A percentile compares a stretch with the other conserved stretches of the same genome.
phyloP scores from a whole-genome alignment of 2,888 invertebrate species.

The Drosophila nr. fundita region DNA sequence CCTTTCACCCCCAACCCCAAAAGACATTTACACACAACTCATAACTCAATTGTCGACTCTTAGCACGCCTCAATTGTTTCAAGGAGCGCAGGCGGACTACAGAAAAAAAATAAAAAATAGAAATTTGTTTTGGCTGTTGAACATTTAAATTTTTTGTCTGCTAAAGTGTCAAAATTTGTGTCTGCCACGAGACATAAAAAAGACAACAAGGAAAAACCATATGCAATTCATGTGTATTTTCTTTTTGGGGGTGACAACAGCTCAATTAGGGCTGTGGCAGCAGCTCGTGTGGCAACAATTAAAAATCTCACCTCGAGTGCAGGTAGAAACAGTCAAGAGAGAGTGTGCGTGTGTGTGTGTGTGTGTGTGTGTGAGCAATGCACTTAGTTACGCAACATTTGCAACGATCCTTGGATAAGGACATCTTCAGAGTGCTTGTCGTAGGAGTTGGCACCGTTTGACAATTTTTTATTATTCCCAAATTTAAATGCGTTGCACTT shows the following conservation, averaged over 20 bases:
- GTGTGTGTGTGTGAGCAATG: slow-evolving; percentile 16
- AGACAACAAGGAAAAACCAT: slow-evolving; percentile 19
- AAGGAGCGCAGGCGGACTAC: neutral
- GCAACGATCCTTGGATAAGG: slow-evolving; percentile 62
- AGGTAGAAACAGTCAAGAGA: slow-evolving; percentile 25
- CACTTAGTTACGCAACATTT: slow-evolving; percentile 81
- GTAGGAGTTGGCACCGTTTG: slow-evolving; percentile 61
- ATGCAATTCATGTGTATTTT: slow-evolving; percentile 38
- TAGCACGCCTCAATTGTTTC: slow-evolving; percentile 65
- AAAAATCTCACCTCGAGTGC: slow-evolving; percentile 63
- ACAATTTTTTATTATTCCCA: slow-evolving; percentile 65
- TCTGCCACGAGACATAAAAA: slow-evolving; percentile 35
- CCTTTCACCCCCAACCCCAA: slow-evolving; percentile 3
- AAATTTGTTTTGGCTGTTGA: slow-evolving; percentile 35
- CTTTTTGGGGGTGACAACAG: slow-evolving; percentile 48
- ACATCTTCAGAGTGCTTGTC: slow-evolving; percentile 8
- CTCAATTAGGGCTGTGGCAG: slow-evolving; percentile 62
- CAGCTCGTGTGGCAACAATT: slow-evolving; percentile 59
- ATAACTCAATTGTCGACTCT: slow-evolving; percentile 59
- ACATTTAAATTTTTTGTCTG: slow-evolving; percentile 52
- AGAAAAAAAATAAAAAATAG: neutral
- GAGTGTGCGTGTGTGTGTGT: neutral
- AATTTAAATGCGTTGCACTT: slow-evolving; percentile 66
- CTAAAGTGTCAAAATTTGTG: slow-evolving; percentile 69
- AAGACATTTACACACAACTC: slow-evolving; percentile 54